Conservation (phyloP, 2,888 invertebrate genomes). For the Tetrapedia diversipes region DNA sequence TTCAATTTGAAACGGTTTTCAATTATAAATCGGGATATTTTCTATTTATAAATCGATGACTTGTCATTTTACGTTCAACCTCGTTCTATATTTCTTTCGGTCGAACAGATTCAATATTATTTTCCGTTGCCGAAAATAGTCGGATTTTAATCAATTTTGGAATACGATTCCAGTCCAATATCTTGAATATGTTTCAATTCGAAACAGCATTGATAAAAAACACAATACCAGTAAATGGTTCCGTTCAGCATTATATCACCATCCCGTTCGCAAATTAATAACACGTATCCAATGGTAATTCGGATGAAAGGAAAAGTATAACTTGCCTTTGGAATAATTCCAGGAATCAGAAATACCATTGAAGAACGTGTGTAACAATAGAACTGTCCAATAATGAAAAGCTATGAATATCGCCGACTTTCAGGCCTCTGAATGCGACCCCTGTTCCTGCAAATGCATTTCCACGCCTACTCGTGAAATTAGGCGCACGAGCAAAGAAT, state of each 20-base stretch:
- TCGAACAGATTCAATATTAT: not conserved
- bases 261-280: not conserved
- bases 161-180: not conserved
- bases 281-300: constrained; percentile 23
- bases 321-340: constrained; percentile 57
- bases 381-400: constrained; percentile 54
- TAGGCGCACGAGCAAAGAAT: not conserved
- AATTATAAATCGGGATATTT: constrained; percentile 23
- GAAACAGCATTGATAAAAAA: constrained; percentile 8
- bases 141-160: not conserved
- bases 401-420: constrained; percentile 49
- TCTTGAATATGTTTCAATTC: not conserved
- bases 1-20: not conserved
- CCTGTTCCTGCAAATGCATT: constrained; percentile 38
- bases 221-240: not conserved
- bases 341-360: constrained; percentile 52
- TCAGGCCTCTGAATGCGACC: constrained; percentile 25
- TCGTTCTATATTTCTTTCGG: constrained; percentile 35
- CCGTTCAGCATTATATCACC: not conserved
- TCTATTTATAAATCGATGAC: constrained; percentile 41
- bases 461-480: not conserved
- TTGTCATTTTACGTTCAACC: constrained; percentile 41
- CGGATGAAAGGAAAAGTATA: constrained; percentile 27
- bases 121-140: constrained; percentile 27
- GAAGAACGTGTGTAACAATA: constrained; percentile 53